These are phyloP conservation scores for Pristionchus maxplancki DNA, from an alignment of 2,888 invertebrate genomes.

Conservation along the genomic window DNA sequence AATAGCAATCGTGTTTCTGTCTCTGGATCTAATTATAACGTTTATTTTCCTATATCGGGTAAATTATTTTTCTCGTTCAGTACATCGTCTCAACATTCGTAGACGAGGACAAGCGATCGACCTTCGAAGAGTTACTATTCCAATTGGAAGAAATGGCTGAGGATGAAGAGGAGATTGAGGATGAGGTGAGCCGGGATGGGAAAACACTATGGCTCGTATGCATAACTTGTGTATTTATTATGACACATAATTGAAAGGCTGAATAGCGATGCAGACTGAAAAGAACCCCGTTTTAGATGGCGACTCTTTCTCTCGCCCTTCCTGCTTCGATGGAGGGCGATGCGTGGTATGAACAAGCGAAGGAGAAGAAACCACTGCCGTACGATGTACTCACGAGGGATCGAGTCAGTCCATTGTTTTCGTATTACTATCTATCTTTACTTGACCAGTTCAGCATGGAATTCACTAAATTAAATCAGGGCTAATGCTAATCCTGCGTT, in stretches of 20 bases:
- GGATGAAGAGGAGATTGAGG: background rate
- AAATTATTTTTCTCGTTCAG: background rate
- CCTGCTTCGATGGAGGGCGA: conserved; percentile 19
- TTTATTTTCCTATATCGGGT: too few relatives aligned
- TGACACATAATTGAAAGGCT: background rate
- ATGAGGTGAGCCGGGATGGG: conserved; percentile 14
- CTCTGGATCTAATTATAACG: too few relatives aligned
- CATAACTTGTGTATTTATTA: too few relatives aligned
- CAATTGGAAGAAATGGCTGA: conserved; percentile 1
- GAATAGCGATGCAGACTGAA: background rate
- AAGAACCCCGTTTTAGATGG: background rate
- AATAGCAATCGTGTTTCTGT: too few relatives aligned
- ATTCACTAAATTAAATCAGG: too few relatives aligned
- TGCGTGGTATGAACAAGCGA: conserved; percentile 29
- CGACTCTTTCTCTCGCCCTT: background rate
- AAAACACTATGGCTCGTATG: too few relatives aligned
- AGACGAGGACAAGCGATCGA: background rate
- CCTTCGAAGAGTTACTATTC: conserved; percentile 13
- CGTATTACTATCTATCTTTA: background rate
- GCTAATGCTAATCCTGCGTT: too few relatives aligned
- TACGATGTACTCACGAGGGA: conserved; percentile 45
- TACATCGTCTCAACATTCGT: conserved; percentile 42
- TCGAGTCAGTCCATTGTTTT: background rate
- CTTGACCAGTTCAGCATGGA: too few relatives aligned
- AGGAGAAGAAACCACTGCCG: conserved; percentile 37